These are phyloP conservation scores for Mesembrinibis cayennensis DNA, from an alignment of 2,113 vertebrate species.

Conservation along the genomic window DNA sequence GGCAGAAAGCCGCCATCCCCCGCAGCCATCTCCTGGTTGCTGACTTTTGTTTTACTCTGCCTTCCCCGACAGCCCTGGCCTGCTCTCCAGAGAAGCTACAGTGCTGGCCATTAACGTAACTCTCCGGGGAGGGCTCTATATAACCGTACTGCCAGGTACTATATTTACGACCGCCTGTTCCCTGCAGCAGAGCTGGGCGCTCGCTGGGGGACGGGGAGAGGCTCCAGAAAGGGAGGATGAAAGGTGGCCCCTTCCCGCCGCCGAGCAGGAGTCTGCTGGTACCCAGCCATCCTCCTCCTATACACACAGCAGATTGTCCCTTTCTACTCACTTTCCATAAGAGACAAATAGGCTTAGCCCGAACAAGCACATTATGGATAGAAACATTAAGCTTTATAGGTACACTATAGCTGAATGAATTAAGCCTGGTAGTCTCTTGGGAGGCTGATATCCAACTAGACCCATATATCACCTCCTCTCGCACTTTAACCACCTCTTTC, in stretches of 20 bases:
- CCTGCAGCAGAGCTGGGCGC: not conserved
- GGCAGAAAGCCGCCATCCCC: not conserved
- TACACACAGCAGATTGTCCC: fast-evolving
- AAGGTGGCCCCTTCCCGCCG: not conserved
- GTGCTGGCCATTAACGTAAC: not conserved
- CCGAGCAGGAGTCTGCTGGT: not conserved
- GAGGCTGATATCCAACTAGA: not conserved
- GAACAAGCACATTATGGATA: not conserved
- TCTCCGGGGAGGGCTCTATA: not conserved
- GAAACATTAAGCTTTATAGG: not conserved
- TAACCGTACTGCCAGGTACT: not conserved
- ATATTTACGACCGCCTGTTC: fast-evolving
- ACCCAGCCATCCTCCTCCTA: not conserved
- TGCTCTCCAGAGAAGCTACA: not conserved
- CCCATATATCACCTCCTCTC: not conserved
- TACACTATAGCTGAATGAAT: not conserved
- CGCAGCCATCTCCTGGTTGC: not conserved
- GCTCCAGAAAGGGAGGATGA: fast-evolving
- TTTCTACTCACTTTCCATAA: not conserved
- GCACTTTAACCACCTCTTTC: not conserved
- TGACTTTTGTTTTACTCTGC: not conserved
- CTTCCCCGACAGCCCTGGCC: not conserved
- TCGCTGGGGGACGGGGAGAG: not conserved
- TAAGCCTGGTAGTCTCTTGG: not conserved
- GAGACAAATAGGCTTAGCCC: not conserved